phyloP scores from a whole-genome alignment of 1,140 invertebrate species.

The Meloidogyne exigua region DNA sequence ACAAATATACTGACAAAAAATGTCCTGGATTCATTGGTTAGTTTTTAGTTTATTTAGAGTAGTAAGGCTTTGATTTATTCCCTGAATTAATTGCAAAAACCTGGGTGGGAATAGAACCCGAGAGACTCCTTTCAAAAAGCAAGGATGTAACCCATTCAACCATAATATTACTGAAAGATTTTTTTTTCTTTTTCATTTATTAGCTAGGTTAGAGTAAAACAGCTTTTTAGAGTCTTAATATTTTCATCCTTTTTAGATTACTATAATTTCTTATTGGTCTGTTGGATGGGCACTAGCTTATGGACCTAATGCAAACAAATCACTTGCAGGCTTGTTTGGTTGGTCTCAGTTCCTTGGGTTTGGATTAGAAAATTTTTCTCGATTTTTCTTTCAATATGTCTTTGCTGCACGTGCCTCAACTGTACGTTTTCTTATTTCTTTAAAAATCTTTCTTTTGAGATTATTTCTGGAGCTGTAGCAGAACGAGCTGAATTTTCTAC shows the following conservation, averaged over 20 bases:
- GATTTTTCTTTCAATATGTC: conserved; percentile 68
- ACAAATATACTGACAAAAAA: conserved; percentile 68
- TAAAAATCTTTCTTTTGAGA: neutral
- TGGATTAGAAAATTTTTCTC: conserved; percentile 46
- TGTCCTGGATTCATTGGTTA: conserved; percentile 40
- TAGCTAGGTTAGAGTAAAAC: too few species aligned
- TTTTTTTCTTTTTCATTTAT: too few species aligned
- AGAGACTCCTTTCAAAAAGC: too few species aligned
- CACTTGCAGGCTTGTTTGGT: conserved; percentile 46
- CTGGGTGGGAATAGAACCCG: too few species aligned
- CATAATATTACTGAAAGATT: too few species aligned
- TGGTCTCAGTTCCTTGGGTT: conserved; percentile 50
- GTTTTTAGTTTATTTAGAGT: too few species aligned
- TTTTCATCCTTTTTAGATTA: conserved; percentile 66
- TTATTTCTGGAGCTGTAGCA: conserved; percentile 69
- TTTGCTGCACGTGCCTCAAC: conserved; percentile 67
- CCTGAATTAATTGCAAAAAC: too few species aligned
- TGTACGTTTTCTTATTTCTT: neutral
- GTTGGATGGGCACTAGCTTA: conserved; percentile 69
- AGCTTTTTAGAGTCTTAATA: too few species aligned
- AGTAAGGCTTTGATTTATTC: too few species aligned
- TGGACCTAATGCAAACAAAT: conserved; percentile 61
- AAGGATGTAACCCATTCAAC: too few species aligned
- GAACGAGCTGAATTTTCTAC: conserved; percentile 69
- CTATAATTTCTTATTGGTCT: conserved; percentile 68